Base-by-base conservation (phyloP, 2,113 vertebrate species). In the Lepidothrix coronata region DNA sequence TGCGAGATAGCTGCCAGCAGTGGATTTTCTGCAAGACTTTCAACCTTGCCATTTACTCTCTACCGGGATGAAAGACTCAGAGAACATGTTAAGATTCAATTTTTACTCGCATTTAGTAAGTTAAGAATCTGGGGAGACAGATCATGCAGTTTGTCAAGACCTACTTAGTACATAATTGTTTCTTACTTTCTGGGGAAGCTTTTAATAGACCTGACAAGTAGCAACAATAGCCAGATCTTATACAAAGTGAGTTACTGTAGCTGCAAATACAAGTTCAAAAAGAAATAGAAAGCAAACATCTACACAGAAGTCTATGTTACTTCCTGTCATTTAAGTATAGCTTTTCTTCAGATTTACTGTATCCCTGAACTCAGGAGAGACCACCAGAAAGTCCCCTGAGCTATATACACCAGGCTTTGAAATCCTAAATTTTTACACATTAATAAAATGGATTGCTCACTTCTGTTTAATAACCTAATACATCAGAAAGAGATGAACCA, bases 1-100 rank as follows among this genome's bases (percentile, higher is more conserved):
- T 72, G 39, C 0, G 4, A 90, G 80, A 72, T 52, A 75, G 83
- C 85, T 95, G 96, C 96, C 96, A 96, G 88, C 82, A 94, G 76
- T 0, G 1, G 92, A 93, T 96, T 96, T 96, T 94, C 90, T 91
- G 59, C 80, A 81, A 68, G 52, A 95, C 92, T 94, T 95, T 93
- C 88, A 92, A 84, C 85, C 80, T 89, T 74, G 73, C 86, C 74
- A 62, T 91, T 93, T 88, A 95, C 76, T 73, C 74, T 89, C 74
- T 33, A 24, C 23, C 0, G 5, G 28, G 58, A 87, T 93, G 70
- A 92, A 95, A 89, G 49, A 85, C 37, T 22, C 73, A 91, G 48
- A 86, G 30, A 78, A 81, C 18, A 41, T 0, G 22, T 88, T 82
- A 86, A 86, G n/a, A 31, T 67, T 44, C 35, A 11, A 14, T 52